These are phyloP conservation scores for Onychomys arenicola DNA, from an alignment of 2,797 vertebrate species.

Conservation along the genomic window DNA sequence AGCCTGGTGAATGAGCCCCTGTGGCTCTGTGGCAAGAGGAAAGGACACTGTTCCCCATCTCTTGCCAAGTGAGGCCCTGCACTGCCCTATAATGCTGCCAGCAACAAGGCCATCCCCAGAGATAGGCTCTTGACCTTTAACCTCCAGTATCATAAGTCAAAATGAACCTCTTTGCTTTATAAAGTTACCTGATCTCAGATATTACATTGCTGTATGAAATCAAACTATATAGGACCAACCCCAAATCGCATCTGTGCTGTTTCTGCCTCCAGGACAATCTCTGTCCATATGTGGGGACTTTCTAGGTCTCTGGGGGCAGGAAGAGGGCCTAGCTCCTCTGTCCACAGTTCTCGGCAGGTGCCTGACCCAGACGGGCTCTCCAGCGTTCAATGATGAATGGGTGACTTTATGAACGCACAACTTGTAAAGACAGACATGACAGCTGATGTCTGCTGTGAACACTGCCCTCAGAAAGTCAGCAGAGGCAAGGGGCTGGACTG, in stretches of 20 bases:
- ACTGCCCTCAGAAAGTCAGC: accelerated
- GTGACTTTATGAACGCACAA: accelerated
- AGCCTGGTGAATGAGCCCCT: not conserved
- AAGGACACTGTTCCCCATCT: not conserved
- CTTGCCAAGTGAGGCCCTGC: not conserved
- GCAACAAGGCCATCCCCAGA: not conserved
- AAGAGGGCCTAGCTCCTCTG: accelerated
- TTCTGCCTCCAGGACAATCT: not conserved
- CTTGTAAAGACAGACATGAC: too few species aligned
- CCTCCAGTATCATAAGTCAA: not conserved
- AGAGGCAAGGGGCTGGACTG: not conserved
- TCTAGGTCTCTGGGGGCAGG: not conserved
- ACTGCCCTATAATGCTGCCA: not conserved
- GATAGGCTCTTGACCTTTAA: not conserved
- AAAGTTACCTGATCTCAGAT: not conserved
- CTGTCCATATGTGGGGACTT: not conserved
- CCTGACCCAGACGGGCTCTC: not conserved
- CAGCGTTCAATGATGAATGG: accelerated
- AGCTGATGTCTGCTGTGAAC: accelerated
- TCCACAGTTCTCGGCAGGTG: accelerated
- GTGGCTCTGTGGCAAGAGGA: not conserved
- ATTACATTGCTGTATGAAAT: not conserved
- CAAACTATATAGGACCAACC: not conserved
- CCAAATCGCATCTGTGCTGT: not conserved
- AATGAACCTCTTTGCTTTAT: not conserved